Evolutionary conservation across 2,888 invertebrate genomes (phyloP).

Genomic region (Toxonevra muliebris): DNA sequence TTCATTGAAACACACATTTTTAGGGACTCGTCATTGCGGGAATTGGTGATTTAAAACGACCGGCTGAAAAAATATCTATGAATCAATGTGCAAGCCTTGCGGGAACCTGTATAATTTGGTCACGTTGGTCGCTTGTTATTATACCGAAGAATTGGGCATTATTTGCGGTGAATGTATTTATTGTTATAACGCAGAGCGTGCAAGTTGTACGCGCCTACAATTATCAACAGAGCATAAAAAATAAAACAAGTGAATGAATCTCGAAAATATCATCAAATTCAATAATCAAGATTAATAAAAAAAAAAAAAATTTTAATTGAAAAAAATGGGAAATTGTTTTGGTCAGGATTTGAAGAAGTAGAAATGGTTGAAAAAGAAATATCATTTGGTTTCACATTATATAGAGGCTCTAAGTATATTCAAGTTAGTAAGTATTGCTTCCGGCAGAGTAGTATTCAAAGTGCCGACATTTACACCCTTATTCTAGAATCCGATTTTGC

Average conservation of each 20-base stretch:
- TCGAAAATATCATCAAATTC: conserved; percentile 16
- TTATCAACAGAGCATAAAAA: conserved; percentile 31
- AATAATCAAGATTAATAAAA: neutral
- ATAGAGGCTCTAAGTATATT: no score
- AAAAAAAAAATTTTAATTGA: conserved; percentile 4
- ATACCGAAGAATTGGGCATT: conserved; percentile 93
- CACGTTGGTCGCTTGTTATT: conserved; percentile 91
- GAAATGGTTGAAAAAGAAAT: no score
- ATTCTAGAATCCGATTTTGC: no score
- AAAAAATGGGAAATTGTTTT: conserved; percentile 24
- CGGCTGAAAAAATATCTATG: conserved; percentile 84
- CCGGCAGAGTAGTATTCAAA: no score
- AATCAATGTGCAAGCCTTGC: conserved; percentile 82
- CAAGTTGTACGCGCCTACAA: conserved; percentile 76
- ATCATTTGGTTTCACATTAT: no score
- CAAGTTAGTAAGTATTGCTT: no score
- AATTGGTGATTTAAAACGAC: conserved; percentile 83
- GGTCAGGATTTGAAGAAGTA: no score
- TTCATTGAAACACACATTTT: conserved; percentile 52
- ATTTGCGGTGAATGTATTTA: conserved; percentile 95
- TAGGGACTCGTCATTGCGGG: conserved; percentile 80
- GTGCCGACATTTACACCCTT: no score
- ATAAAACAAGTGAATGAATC: conserved; percentile 5
- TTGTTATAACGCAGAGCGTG: conserved; percentile 82
- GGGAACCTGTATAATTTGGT: conserved; percentile 91